These are phyloP conservation scores for Drosophila triauraria DNA, from an alignment of 1,140 invertebrate species.

Conservation along the genomic window DNA sequence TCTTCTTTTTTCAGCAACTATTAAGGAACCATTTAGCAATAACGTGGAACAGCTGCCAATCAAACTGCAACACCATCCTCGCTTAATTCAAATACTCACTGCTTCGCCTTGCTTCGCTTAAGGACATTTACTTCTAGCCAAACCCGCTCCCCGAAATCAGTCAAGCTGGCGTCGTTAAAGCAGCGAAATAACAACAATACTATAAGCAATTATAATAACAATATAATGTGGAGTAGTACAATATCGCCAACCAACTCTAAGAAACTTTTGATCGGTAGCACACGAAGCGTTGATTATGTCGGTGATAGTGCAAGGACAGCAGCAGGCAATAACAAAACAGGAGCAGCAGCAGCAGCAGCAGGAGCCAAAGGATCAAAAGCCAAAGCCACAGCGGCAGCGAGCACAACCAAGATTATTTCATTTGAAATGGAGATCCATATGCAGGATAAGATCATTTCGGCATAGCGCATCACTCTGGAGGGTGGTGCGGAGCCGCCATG, in stretches of 20 bases:
- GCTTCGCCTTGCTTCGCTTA: neutral
- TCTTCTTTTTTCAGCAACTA: conserved; percentile 30
- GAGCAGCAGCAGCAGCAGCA: conserved; percentile 57
- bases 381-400: conserved; percentile 52
- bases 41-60: neutral
- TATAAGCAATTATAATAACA: conserved; percentile 77
- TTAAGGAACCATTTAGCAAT: conserved; percentile 1
- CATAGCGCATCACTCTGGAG: conserved; percentile 86
- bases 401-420: conserved; percentile 82
- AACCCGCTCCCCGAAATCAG: conserved; percentile 34
- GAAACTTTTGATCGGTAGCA: conserved; percentile 83
- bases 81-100: neutral
- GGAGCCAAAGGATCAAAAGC: conserved; percentile 58
- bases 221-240: conserved; percentile 85
- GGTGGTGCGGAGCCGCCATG: conserved; percentile 85
- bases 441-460: conserved; percentile 85
- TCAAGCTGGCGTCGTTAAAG: conserved; percentile 78
- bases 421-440: conserved; percentile 85
- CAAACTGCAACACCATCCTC: neutral
- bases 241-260: conserved; percentile 85
- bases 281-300: conserved; percentile 85
- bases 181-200: conserved; percentile 60
- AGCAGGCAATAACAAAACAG: conserved; percentile 60
- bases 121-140: conserved; percentile 10
- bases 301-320: conserved; percentile 77